Conservation (phyloP, 1,140 invertebrate genomes). For the Cyclina sinensis region DNA sequence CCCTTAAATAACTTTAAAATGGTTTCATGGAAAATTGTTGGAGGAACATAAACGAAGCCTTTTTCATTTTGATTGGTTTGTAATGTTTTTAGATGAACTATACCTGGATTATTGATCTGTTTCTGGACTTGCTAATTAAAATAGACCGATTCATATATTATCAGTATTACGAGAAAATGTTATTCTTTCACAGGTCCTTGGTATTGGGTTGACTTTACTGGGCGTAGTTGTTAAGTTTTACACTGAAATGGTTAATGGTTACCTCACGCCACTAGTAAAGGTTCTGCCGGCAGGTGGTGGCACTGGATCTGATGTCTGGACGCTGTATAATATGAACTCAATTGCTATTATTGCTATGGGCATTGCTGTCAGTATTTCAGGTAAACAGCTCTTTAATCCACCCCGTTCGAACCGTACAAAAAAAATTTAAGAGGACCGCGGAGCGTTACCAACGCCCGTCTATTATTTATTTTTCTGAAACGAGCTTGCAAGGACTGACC, state of each 20-base stretch:
- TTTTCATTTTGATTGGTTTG: too few species aligned
- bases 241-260: constrained; percentile 57
- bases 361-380: not conserved
- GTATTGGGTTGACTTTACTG: constrained; percentile 4
- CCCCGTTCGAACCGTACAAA: not conserved
- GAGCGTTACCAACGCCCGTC: not conserved
- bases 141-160: too few species aligned
- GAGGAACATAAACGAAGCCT: too few species aligned
- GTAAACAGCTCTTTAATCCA: constrained; percentile 9
- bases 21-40: too few species aligned
- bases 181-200: constrained; percentile 33
- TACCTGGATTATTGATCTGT: too few species aligned
- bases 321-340: constrained; percentile 1
- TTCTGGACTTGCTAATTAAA: too few species aligned
- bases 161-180: too few species aligned
- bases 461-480: too few species aligned
- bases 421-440: not conserved
- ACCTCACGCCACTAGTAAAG: constrained; percentile 43
- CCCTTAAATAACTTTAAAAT: too few species aligned
- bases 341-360: constrained; percentile 19
- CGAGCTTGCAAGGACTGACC: not conserved
- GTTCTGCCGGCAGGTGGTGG: constrained; percentile 39
- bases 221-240: constrained; percentile 50
- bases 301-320: constrained; percentile 42
- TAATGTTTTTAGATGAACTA: too few species aligned